A percentile compares a stretch with the other conserved stretches of the same genome.
phyloP scores from a whole-genome alignment of 2,797 vertebrate genomes.

The Distichodus sexfasciatus region DNA sequence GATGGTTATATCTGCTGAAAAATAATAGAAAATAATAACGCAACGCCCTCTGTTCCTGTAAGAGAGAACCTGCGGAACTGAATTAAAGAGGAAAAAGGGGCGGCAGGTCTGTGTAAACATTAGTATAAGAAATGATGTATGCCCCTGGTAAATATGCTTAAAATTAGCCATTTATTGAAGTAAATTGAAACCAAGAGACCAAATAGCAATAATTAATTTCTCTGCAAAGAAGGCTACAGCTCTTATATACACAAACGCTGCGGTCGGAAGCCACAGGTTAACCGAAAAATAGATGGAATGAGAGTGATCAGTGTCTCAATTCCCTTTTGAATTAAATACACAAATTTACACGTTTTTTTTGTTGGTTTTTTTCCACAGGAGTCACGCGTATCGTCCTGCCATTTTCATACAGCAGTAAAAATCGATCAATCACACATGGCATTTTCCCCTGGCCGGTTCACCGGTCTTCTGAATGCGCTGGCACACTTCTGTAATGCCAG shows the following conservation, averaged over 20 bases:
- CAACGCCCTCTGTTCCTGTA: constrained; percentile 34
- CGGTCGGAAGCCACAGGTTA: constrained; percentile 28
- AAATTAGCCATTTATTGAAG: constrained; percentile 42
- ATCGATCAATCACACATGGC: constrained; percentile 15
- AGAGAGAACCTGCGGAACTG: constrained; percentile 62
- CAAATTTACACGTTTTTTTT: constrained; percentile 40
- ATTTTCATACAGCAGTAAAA: constrained; percentile 28
- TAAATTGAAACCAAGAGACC: constrained; percentile 34
- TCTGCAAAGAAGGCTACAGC: constrained; percentile 39
- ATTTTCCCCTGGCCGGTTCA: constrained; percentile 21
- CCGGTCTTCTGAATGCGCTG: constrained; percentile 19
- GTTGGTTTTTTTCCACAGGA: no score
- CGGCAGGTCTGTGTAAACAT: constrained; percentile 11
- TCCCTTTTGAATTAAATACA: constrained; percentile 23
- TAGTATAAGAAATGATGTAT: constrained; percentile 4
- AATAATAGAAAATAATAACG: constrained; percentile 9
- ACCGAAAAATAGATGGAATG: constrained; percentile 42
- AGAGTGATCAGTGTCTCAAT: constrained; percentile 35
- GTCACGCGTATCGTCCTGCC: constrained; percentile 5
- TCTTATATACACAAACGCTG: constrained; percentile 45
- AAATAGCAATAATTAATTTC: constrained; percentile 41
- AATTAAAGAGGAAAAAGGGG: constrained; percentile 27
- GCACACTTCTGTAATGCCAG: constrained; percentile 19
- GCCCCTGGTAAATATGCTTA: constrained; percentile 20
- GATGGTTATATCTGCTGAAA: constrained; percentile 14